phyloP scores from a whole-genome alignment of 1,140 invertebrate species.

The Gyrodactylus bullatarudis region DNA sequence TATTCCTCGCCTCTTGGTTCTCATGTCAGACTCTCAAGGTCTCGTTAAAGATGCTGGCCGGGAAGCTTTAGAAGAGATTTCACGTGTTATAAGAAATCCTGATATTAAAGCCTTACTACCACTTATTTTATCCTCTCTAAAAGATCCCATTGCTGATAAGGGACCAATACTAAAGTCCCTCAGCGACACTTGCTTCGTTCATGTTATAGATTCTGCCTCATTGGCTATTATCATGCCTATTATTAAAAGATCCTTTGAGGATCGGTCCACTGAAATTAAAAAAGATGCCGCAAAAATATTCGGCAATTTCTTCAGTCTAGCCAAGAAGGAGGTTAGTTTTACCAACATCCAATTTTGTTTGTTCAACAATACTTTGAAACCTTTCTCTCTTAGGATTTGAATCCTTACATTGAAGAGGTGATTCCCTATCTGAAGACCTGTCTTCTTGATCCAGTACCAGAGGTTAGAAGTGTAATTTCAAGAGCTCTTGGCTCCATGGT shows the following conservation, averaged over 20 bases:
- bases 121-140: constrained; percentile 51
- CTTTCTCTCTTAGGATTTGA: too few relatives aligned
- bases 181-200: constrained; percentile 83
- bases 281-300: constrained; percentile 95
- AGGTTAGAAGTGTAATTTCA: constrained; percentile 62
- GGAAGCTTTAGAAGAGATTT: constrained; percentile 71
- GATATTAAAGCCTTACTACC: constrained; percentile 86
- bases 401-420: constrained; percentile 72
- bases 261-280: constrained; percentile 71
- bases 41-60: constrained; percentile 87
- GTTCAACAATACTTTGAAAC: constrained; percentile 12
- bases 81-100: constrained; percentile 81
- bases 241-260: constrained; percentile 73
- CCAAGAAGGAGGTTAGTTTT: constrained; percentile 55
- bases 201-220: constrained; percentile 92
- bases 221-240: constrained; percentile 95
- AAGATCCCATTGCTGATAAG: constrained; percentile 82
- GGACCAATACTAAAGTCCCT: constrained; percentile 56
- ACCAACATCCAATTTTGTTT: background rate
- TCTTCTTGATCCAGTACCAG: constrained; percentile 76
- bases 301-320: constrained; percentile 93
- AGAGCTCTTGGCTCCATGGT: constrained; percentile 85
- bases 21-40: constrained; percentile 74
- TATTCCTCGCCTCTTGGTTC: constrained; percentile 85
- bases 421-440: constrained; percentile 83